Evolutionary conservation across 2,113 vertebrate species (phyloP).

Genomic region (Cynoglossus semilaevis): DNA sequence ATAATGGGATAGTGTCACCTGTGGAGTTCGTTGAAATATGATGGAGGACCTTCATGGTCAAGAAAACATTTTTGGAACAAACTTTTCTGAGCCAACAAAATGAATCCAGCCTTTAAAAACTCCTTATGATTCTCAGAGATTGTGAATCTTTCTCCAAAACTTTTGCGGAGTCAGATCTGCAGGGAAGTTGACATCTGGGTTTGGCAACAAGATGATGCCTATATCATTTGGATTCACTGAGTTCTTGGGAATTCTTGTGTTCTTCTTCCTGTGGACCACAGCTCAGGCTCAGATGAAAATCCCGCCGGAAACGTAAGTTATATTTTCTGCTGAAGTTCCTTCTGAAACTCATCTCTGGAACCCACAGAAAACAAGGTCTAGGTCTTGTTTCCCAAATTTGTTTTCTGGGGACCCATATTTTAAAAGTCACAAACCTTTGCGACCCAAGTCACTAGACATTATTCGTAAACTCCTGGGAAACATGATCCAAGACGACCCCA

Average conservation of each 20-base stretch:
- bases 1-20: conserved; percentile 10
- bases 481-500: no score
- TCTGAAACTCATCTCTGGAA: no score
- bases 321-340: no score
- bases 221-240: conserved; percentile 40
- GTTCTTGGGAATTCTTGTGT: conserved; percentile 67
- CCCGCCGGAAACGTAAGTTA: conserved; percentile 89
- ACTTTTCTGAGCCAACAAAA: conserved; percentile 44
- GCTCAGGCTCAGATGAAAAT: conserved; percentile 82
- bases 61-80: neutral
- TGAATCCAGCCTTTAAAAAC: conserved; percentile 36
- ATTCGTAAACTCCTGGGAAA: no score
- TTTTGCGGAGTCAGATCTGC: neutral
- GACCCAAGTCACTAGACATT: no score
- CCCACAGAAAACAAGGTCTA: no score
- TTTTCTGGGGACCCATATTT: no score
- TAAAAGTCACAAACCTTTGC: no score
- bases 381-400: no score
- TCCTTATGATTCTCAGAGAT: conserved; percentile 17
- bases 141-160: neutral
- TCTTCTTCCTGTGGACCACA: conserved; percentile 66
- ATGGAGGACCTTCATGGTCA: conserved; percentile 4
- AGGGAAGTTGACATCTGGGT: conserved; percentile 1
- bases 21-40: neutral
- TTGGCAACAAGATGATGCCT: conserved; percentile 39